phyloP scores from a whole-genome alignment of 2,113 vertebrate species.

The Hypocryptadius cinnamomeus region DNA sequence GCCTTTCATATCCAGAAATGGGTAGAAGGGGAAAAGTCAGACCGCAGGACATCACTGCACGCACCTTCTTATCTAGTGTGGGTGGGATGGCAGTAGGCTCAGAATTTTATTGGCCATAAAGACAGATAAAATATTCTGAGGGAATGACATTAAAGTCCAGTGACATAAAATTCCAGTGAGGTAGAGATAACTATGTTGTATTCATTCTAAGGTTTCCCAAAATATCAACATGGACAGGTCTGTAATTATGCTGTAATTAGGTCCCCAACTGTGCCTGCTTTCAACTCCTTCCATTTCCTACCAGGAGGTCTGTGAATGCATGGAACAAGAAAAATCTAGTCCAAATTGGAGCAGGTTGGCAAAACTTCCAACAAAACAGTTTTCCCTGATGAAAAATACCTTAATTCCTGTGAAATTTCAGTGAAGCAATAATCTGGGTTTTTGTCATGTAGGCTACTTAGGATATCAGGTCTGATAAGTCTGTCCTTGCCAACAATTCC shows the following conservation, averaged over 20 bases:
- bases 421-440: neutral
- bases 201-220: neutral
- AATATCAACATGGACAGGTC: neutral
- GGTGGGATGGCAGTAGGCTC: neutral
- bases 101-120: neutral
- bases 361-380: neutral
- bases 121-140: neutral
- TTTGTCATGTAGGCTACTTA: neutral
- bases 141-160: neutral
- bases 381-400: neutral
- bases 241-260: neutral
- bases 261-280: neutral
- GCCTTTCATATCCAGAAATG: neutral
- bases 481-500: neutral
- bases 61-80: neutral
- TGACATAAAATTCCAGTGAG: neutral
- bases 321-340: neutral
- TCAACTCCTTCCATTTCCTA: neutral
- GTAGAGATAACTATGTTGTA: neutral
- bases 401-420: neutral
- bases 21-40: neutral
- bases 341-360: neutral
- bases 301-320: neutral
- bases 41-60: neutral
- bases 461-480: neutral